Base-by-base conservation (phyloP, 2,797 vertebrate species). In the Hephaestus fuliginosus region DNA sequence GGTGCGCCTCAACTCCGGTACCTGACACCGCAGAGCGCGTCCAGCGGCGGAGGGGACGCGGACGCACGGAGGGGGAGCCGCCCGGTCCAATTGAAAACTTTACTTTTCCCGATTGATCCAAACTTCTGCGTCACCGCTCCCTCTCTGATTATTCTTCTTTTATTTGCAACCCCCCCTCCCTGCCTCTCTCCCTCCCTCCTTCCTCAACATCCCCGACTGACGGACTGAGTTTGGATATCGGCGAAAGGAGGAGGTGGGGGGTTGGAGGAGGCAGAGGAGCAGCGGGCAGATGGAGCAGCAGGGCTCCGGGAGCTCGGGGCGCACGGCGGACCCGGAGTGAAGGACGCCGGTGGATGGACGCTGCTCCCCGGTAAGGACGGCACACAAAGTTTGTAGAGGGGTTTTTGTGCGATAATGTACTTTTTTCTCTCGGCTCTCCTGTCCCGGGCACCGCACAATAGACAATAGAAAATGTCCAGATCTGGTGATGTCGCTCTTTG, bases 1-100 rank as follows among this genome's bases (percentile, higher is more conserved):
- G 88, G 92, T 91, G 91, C 91, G 93, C 90, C 92, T 91, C 68
- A 94, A 94, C 91, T 93, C 92, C 88, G 65, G 76, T 76, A 91
- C 93, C 91, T 93, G 90, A 70, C 91, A 82, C 83, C 43, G 87
- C 91, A 90, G 85, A 86, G 90, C 84, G 90, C 83, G 91, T 90
- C 89, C 89, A 80, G 87, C 82, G 58, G 89, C 78, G 12, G 82
- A 80, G 77, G 74, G 88, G 84, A 87, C 88, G 69, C 82, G 20
- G 79, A 76, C 88, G 81, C 88, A 78, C 78, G 25, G 25, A 25
- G 33, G 33, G 84, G 74, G 72, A 74, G 56, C 63, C 66, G 62
- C 70, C 39, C 22, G 53, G 14, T 71, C 53, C 30, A 30, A 5
- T 74, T 46, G 44, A 39, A 33, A 89, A 91, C 88, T 91, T 88